A percentile compares a stretch with the other conserved stretches of the same genome.
These are phyloP conservation scores for Lasioglossum zephyrum DNA, from an alignment of 2,888 invertebrate species.

Conservation along the genomic window DNA sequence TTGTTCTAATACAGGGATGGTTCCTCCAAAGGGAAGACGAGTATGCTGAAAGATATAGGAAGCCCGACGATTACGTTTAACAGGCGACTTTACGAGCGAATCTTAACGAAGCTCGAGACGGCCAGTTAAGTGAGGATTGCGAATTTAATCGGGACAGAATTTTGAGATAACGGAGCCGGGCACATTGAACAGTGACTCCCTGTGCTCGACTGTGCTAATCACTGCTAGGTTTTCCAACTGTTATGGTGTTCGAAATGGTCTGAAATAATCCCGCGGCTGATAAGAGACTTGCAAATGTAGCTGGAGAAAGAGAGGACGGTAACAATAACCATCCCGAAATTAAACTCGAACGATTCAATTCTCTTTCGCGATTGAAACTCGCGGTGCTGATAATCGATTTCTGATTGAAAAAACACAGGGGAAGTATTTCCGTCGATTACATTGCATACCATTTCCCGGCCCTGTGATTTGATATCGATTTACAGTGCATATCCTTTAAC, in stretches of 20 bases:
- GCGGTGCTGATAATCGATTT: not conserved
- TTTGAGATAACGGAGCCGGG: not conserved
- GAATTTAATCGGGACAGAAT: not conserved
- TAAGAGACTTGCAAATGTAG: not conserved
- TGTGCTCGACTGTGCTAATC: not conserved
- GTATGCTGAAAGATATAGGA: not conserved
- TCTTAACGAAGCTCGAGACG: not conserved
- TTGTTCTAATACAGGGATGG: not conserved
- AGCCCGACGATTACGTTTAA: not conserved
- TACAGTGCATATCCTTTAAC: not conserved
- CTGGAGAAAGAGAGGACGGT: not conserved
- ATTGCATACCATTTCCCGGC: not conserved
- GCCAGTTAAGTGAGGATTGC: constrained; percentile 13
- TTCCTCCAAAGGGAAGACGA: not conserved
- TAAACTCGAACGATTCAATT: constrained; percentile 5
- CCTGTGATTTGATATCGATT: not conserved
- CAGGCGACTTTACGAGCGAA: not conserved
- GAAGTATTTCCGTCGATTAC: constrained; percentile 7
- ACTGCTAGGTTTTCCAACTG: not conserved
- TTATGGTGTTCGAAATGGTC: not conserved
- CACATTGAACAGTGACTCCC: not conserved
- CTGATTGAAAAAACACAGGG: not conserved
- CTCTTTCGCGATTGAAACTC: not conserved
- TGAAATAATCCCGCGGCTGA: constrained; percentile 4
- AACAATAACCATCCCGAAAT: not conserved